These are phyloP conservation scores for Synanthedon formicaeformis DNA, from an alignment of 2,888 invertebrate genomes.

Conservation along the genomic window DNA sequence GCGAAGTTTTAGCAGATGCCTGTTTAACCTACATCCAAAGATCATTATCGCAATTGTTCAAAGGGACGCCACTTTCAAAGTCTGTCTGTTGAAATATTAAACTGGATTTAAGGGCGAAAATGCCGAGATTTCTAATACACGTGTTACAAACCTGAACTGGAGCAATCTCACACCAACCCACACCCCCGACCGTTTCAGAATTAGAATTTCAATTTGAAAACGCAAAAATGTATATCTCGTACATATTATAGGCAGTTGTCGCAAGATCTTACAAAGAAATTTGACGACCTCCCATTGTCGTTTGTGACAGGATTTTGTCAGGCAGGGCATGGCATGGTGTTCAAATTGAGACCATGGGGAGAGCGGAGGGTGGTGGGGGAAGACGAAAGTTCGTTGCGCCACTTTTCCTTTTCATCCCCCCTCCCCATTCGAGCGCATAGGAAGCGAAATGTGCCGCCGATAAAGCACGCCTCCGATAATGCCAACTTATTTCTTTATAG, in stretches of 20 bases:
- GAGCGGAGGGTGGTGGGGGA: slow-evolving; percentile 8
- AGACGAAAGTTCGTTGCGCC: slow-evolving; percentile 23
- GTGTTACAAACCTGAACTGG: slow-evolving; percentile 28
- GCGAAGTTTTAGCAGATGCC: too few species aligned
- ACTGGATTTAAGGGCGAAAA: slow-evolving; percentile 4
- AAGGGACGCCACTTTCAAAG: background rate
- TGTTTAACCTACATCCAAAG: too few species aligned
- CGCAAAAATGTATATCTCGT: slow-evolving; percentile 18
- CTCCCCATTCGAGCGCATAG: slow-evolving; percentile 24
- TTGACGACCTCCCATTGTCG: slow-evolving; percentile 11
- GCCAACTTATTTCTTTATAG: slow-evolving; percentile 19
- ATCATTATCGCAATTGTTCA: too few species aligned
- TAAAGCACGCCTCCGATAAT: slow-evolving; percentile 34
- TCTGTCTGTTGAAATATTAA: slow-evolving; percentile 1
- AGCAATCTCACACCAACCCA: slow-evolving; percentile 8
- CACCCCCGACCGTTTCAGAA: background rate
- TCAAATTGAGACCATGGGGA: slow-evolving; percentile 13
- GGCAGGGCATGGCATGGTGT: slow-evolving; percentile 24
- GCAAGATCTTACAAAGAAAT: background rate
- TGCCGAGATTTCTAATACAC: slow-evolving; percentile 14
- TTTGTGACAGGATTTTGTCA: slow-evolving; percentile 23
- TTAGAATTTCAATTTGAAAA: slow-evolving; percentile 27
- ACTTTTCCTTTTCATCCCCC: slow-evolving; percentile 13
- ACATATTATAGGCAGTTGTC: slow-evolving; percentile 5
- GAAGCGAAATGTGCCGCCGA: slow-evolving; percentile 34